phyloP scores from a whole-genome alignment of 2,113 vertebrate species.

The Excalfactoria chinensis region DNA sequence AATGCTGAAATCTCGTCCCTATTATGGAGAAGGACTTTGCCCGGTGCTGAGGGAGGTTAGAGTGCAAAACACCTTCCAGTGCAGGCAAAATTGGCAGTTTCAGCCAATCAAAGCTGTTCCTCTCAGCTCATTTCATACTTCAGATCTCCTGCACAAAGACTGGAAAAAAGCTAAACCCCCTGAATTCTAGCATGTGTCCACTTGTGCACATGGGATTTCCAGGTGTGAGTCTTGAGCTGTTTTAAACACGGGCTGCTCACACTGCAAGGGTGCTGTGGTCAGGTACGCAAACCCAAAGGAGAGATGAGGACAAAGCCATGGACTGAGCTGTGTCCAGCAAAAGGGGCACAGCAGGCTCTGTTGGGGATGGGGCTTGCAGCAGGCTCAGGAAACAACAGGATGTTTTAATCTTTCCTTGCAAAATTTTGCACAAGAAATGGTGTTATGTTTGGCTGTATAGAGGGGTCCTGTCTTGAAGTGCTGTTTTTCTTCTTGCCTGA shows the following conservation, averaged over 20 bases:
- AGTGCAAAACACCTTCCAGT: not conserved
- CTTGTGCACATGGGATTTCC: not conserved
- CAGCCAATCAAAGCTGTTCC: not conserved
- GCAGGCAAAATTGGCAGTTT: not conserved
- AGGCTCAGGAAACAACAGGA: conserved; percentile 19
- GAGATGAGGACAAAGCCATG: not conserved
- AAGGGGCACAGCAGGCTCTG: fast-evolving
- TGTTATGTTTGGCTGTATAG: conserved; percentile 43
- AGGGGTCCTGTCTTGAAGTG: conserved; percentile 14
- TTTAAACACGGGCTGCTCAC: not conserved
- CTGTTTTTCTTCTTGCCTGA: conserved; percentile 55
- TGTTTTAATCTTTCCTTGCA: conserved; percentile 56
- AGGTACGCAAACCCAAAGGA: not conserved
- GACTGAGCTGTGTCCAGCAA: not conserved
- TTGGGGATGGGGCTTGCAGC: not conserved
- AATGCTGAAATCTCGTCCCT: not conserved
- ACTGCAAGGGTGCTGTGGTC: not conserved
- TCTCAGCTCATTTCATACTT: not conserved
- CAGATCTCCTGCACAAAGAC: not conserved
- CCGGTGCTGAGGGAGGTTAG: not conserved
- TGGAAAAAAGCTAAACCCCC: not conserved
- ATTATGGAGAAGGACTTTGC: not conserved
- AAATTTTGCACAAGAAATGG: conserved; percentile 22
- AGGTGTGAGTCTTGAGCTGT: not conserved
- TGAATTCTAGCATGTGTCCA: not conserved